Base-by-base conservation (phyloP, 2,113 vertebrate genomes). In the Choloepus hoffmanni region DNA sequence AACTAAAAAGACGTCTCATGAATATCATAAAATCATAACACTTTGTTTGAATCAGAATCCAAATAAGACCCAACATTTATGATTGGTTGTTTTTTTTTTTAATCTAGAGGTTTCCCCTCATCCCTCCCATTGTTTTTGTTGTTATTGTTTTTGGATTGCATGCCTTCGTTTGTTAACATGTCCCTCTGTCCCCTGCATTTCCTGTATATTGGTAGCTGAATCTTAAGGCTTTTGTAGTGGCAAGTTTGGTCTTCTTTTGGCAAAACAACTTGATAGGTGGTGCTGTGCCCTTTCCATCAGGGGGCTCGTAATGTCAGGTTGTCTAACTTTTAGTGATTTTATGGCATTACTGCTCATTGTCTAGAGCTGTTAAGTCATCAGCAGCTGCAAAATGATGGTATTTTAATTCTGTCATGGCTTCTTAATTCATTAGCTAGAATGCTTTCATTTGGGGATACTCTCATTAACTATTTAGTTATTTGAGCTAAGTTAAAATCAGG, bases 401-500 rank as follows among this genome's bases (percentile, higher is more conserved):
- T 79, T 86, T 83, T 93, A 78, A 83, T 90, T 58, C 74, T 94
- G 1, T 67, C 45, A 67, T 78, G 86, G 18, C 40, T 79, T 91
- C n/a, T 91, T 94, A 45, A 86, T 33, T 94, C 79, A 30, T 78
- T 60, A 83, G 48, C 67, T 58, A 12, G 53, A 76, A 60, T 86
- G 67, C 16, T 79, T 95, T 90, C 50, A 40, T 36, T 36, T 7
- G 72, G 79, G 45, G 33, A 67, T 70, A 40, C 85, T 88, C 40
- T 78, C 89, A 90, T 96, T 89, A 89, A 84, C 68, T 30, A 18
- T 58, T 89, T 93, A 33, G 43, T 85, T 91, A 65, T 92, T 88
- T 70, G 83, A 78, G 65, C 36, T 83, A 45, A 48, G 33, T 92
- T 96, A 58, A 76, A 93, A 81, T 85, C 43, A 85, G 68, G 65